Evolutionary conservation across 2,888 invertebrate genomes (phyloP).

Genomic region (Monopis laevigella): DNA sequence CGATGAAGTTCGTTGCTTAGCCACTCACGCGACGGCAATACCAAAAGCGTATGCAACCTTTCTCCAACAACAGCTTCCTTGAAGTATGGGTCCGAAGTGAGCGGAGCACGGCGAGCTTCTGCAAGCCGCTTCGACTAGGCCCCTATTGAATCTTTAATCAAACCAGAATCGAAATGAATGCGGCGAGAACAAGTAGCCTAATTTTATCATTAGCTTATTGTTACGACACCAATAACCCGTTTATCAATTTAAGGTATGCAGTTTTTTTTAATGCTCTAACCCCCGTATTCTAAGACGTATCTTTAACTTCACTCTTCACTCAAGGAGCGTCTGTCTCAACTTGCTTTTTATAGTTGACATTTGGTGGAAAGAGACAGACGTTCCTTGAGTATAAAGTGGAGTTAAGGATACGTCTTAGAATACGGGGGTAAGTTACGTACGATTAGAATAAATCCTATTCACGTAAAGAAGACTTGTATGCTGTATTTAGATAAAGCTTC

Average conservation of each 20-base stretch:
- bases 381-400: too few relatives aligned
- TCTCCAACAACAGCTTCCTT: slow-evolving; percentile 1
- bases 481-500: too few relatives aligned
- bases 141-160: slow-evolving; percentile 9
- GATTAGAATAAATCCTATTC: too few relatives aligned
- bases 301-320: too few relatives aligned
- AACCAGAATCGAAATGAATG: slow-evolving; percentile 5
- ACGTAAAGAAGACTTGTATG: too few relatives aligned
- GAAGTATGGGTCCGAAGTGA: slow-evolving; percentile 45
- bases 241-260: neutral
- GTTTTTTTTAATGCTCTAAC: too few relatives aligned
- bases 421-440: too few relatives aligned
- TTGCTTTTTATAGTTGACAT: too few relatives aligned
- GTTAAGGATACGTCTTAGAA: too few relatives aligned
- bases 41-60: slow-evolving; percentile 1
- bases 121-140: slow-evolving; percentile 19
- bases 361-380: too few relatives aligned
- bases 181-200: slow-evolving; percentile 10
- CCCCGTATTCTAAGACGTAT: too few relatives aligned
- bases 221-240: slow-evolving; percentile 3
- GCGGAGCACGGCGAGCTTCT: slow-evolving; percentile 55
- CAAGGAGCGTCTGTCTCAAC: too few relatives aligned
- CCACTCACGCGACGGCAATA: neutral
- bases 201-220: slow-evolving; percentile 9
- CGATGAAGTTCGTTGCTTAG: neutral